A percentile compares a stretch with the other conserved stretches of the same genome.
phyloP scores from a whole-genome alignment of 2,888 invertebrate genomes.

The Drosophila colorata region DNA sequence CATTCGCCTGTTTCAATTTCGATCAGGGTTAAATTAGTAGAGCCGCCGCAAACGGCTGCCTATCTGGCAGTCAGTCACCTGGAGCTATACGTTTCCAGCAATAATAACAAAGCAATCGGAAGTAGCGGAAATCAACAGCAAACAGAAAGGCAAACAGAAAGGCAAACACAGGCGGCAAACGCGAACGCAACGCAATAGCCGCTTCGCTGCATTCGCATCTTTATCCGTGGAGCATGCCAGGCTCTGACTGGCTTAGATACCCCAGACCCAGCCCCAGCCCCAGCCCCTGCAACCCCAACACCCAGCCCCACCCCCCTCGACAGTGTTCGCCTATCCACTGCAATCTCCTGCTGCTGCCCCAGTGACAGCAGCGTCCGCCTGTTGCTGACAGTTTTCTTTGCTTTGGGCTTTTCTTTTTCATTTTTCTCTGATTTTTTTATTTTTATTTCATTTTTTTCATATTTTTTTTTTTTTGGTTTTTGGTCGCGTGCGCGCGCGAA shows the following conservation, averaged over 20 bases:
- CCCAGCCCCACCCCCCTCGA: not conserved
- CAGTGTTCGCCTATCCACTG: slow-evolving; percentile 8
- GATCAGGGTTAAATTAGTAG: slow-evolving; percentile 15
- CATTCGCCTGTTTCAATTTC: slow-evolving; percentile 24
- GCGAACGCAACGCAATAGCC: slow-evolving; percentile 25
- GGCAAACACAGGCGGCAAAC: slow-evolving; percentile 19
- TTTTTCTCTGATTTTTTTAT: slow-evolving; percentile 33
- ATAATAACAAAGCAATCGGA: slow-evolving; percentile 77
- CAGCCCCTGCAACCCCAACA: not conserved
- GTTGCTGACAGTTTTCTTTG: slow-evolving; percentile 78
- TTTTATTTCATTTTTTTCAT: slow-evolving; percentile 32
- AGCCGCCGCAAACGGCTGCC: slow-evolving; percentile 12
- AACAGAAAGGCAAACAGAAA: slow-evolving; percentile 63
- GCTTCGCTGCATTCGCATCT: slow-evolving; percentile 60
- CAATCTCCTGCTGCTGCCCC: slow-evolving; percentile 33
- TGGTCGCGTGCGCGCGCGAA: slow-evolving; percentile 75
- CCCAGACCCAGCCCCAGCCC: not conserved
- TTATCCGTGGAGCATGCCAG: slow-evolving; percentile 3
- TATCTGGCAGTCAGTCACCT: slow-evolving; percentile 37
- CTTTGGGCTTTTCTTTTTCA: slow-evolving; percentile 28
- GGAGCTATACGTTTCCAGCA: slow-evolving; percentile 52
- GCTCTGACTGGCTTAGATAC: not conserved
- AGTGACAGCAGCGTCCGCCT: slow-evolving; percentile 58
- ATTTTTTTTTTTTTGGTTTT: slow-evolving; percentile 42
- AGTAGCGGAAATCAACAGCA: slow-evolving; percentile 75